Evolutionary conservation across 2,797 vertebrate genomes (phyloP), one percentile per base, ranked within the genome.

Genomic region (Melanotaenia pygmaea): DNA sequence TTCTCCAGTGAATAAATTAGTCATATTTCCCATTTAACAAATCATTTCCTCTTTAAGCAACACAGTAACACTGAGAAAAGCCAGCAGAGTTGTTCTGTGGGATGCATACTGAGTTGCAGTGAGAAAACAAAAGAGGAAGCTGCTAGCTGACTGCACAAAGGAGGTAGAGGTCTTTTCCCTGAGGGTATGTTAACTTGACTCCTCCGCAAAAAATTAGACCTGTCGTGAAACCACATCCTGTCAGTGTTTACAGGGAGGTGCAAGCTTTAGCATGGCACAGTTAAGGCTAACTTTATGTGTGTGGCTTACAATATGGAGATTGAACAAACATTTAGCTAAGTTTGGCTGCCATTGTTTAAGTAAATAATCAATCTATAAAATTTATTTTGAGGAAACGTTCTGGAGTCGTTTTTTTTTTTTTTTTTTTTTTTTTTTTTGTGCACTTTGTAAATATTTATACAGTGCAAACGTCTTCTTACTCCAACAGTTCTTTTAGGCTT

Each of bases 181-280:
- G 57, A 86, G 88, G 90, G 89, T 70, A 7, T 73, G 70, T 71
- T 78, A 83, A 80, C 81, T 76, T 82, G 66, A 89, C 89, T 91
- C 85, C 82, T 84, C 59, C 79, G 63, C 77, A 74, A 82, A 90
- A 37, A 50, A 88, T 83, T 85, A 90, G 89, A 86, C 57, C 28
- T 67, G 72, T 82, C 83, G 88, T 84, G 80, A 89, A 88, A 84
- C 90, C 83, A 89, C 91, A 94, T 94, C 93, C 91, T 93, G 91
- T 83, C 74, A 62, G 78, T 81, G 78, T 90, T 91, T 85, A 62
- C 79, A 57, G 64, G 67, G 72, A 76, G 84, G 79, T 87, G 79
- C 82, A 84, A 88, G 82, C 67, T 77, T 75, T 59, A 86, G 22
- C 54, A 32, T 76, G 59, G 74, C 79, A 83, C 67, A 74, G 72